Base-by-base conservation (phyloP, 1,140 invertebrate genomes). In the Triops longicaudatus region DNA sequence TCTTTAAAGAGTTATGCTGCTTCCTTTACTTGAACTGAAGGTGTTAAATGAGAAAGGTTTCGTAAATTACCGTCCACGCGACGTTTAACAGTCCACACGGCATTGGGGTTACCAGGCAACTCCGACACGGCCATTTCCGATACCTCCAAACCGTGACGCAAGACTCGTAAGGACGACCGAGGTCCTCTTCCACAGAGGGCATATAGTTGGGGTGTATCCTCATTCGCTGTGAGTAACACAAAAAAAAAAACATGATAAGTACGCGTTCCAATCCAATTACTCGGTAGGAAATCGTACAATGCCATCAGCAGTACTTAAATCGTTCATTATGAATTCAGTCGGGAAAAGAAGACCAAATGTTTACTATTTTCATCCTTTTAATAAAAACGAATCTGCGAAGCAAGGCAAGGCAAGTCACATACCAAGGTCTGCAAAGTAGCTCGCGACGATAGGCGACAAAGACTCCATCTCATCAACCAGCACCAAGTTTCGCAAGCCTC, bases 41-140 rank as follows among this genome's bases (percentile, higher is more conserved):
- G 5, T 12, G 26, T 17, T 43, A 71, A 37, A 22, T 12, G 22
- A 63, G 50, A 63, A 63, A 22, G 50, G 31, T 37, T 63, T 17
- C 14, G 22, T 42, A 22, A 88, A 89, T 90, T 86, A 97, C 95
- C 96, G 88, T 99, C 98, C 83, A 92, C 90, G 84, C 95, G 91
- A 83, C 92, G 90, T 84, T 98, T 97, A 1, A 99, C 97, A 42
- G 98, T 99, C 98, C 98, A 99, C 7, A 99, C 98, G 82, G 97
- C 97, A 87, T 98, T 99, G 11, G 98, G 98, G 84, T 97, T 99
- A 84, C 97, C 97, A 14, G 98, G 98, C 79, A 99, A 86, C 85
- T 99, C 98, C 73, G 97, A 99, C 4, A 99, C 97, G 81, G 98
- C 98, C 98, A 99, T 99, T 86, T 99, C 98, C 0, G 96, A 96